A percentile compares a stretch with the other conserved stretches of the same genome.
Conservation (phyloP, 2,113 vertebrate species). For the Eulemur rufifrons region DNA sequence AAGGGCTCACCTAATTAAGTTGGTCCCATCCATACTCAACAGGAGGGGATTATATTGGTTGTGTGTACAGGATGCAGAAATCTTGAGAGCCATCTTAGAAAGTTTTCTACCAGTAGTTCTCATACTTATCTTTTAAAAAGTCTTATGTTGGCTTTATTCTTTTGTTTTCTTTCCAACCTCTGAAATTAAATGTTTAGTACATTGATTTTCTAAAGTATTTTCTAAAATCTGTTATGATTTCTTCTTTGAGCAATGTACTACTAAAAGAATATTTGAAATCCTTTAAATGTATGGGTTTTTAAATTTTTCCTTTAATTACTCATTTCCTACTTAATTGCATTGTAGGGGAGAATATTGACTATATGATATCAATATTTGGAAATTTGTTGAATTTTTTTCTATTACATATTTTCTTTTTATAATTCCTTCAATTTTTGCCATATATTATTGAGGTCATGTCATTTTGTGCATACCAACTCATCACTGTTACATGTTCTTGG, state of each 20-base stretch:
- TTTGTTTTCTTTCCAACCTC: background rate
- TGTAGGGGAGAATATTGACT: background rate
- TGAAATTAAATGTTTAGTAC: conserved; percentile 3
- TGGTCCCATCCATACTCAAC: background rate
- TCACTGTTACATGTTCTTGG: background rate
- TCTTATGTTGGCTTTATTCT: background rate
- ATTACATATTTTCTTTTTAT: background rate
- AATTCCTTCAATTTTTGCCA: background rate
- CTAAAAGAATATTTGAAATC: background rate
- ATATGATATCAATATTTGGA: background rate
- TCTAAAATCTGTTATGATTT: background rate
- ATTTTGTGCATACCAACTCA: background rate
- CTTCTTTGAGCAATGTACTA: background rate
- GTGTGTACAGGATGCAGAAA: background rate
- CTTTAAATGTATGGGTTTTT: background rate
- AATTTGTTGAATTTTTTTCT: background rate
- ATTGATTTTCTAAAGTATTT: background rate
- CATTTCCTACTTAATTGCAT: background rate
- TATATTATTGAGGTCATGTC: background rate
- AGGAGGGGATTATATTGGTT: background rate
- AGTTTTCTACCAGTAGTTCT: background rate
- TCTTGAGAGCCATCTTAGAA: background rate
- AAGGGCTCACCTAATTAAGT: background rate
- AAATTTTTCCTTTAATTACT: background rate
- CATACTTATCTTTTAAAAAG: background rate